phyloP scores from a whole-genome alignment of 2,113 vertebrate genomes.

The Ammodytes dubius region DNA sequence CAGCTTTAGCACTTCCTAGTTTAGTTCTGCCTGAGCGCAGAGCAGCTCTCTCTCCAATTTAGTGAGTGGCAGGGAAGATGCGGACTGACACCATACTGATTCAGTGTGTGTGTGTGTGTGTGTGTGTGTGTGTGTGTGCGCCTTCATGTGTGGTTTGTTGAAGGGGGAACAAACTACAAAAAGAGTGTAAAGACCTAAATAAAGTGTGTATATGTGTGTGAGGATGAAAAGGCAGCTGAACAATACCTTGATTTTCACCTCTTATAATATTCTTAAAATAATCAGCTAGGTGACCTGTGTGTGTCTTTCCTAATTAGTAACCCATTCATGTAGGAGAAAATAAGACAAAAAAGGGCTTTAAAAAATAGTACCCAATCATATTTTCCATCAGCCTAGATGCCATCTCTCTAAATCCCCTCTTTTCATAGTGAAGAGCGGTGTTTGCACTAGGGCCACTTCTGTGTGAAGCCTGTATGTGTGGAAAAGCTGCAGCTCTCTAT shows the following conservation, averaged over 20 bases:
- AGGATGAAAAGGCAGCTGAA: conserved; percentile 1
- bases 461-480: conserved; percentile 60
- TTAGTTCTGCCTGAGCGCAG: conserved; percentile 92
- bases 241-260: conserved; percentile 35
- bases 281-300: conserved; percentile 38
- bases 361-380: conserved; percentile 51
- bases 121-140: conserved; percentile 25
- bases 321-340: conserved; percentile 48
- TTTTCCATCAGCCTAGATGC: conserved; percentile 51
- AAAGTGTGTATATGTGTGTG: not conserved
- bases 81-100: conserved; percentile 72
- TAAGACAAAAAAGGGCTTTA: conserved; percentile 56
- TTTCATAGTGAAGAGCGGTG: conserved; percentile 64
- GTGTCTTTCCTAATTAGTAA: conserved; percentile 62
- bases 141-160: conserved; percentile 21
- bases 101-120: conserved; percentile 38
- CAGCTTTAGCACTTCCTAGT: conserved; percentile 90
- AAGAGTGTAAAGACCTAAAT: conserved; percentile 8
- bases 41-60: conserved; percentile 87
- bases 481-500: conserved; percentile 57
- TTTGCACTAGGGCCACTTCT: conserved; percentile 67
- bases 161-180: conserved; percentile 15
- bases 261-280: conserved; percentile 37
- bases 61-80: conserved; percentile 87
- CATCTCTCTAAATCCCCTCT: conserved; percentile 72